phyloP scores from a whole-genome alignment of 2,888 invertebrate species.

The Amphipoea lucens region DNA sequence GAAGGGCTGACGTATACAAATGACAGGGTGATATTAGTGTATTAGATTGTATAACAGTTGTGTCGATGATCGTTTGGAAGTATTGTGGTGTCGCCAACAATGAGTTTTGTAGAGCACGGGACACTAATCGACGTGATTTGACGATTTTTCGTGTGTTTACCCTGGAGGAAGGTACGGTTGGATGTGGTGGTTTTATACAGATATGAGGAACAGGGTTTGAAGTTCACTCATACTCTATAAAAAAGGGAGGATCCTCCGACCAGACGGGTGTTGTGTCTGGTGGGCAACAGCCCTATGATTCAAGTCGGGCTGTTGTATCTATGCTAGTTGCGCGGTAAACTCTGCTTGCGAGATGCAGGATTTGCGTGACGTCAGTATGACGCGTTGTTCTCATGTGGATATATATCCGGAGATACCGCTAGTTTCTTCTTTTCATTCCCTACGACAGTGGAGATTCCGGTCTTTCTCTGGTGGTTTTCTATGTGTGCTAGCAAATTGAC shows the following conservation, averaged over 20 bases:
- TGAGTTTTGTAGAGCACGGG: slow-evolving; percentile 86
- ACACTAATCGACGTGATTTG: slow-evolving; percentile 89
- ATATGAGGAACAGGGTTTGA: too few relatives aligned
- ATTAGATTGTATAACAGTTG: slow-evolving; percentile 85
- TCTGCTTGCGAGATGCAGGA: too few relatives aligned
- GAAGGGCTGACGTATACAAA: slow-evolving; percentile 80
- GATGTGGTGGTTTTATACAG: slow-evolving; percentile 60
- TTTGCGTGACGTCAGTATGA: too few relatives aligned
- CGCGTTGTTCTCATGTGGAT: too few relatives aligned
- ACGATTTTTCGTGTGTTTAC: slow-evolving; percentile 79
- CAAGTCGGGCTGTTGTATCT: too few relatives aligned
- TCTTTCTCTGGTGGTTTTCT: too few relatives aligned
- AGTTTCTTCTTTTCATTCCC: neutral
- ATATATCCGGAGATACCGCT: too few relatives aligned
- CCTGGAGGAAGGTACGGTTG: slow-evolving; percentile 60
- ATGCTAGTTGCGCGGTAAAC: too few relatives aligned
- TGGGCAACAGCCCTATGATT: too few relatives aligned
- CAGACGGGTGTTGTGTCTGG: too few relatives aligned
- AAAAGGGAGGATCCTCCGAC: too few relatives aligned
- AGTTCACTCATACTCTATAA: too few relatives aligned
- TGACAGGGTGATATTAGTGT: slow-evolving; percentile 80
- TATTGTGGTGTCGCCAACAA: slow-evolving; percentile 84
- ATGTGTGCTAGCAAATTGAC: neutral
- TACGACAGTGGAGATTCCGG: neutral
- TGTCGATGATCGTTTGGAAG: slow-evolving; percentile 75